phyloP scores from a whole-genome alignment of 64 coral and sea anemone genomes.

The Montipora efflorescens region DNA sequence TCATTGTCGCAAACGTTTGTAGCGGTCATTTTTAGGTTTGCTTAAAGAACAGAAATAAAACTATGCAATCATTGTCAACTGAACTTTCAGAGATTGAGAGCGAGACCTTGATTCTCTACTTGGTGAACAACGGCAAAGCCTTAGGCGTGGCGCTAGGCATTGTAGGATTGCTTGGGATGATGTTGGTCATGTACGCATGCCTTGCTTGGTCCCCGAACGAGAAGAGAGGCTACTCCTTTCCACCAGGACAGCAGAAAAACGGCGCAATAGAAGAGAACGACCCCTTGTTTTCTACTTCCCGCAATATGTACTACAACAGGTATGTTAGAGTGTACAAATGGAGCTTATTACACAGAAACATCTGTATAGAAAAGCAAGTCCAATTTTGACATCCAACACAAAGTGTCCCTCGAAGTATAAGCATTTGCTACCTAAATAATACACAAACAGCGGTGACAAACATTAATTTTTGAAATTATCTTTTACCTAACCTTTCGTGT shows the following conservation, averaged over 20 bases:
- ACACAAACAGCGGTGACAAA: too few relatives aligned
- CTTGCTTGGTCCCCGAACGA: not conserved
- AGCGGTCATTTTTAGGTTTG: too few relatives aligned
- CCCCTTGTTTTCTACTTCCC: not conserved
- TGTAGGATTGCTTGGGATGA: constrained; percentile 21
- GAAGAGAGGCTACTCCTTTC: constrained; percentile 5
- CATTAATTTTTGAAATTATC: too few relatives aligned
- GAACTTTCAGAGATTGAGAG: not conserved
- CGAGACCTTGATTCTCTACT: not conserved
- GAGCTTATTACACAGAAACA: not conserved
- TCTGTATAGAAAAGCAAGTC: too few relatives aligned
- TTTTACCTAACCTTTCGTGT: too few relatives aligned
- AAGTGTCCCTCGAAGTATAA: too few relatives aligned
- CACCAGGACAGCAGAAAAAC: constrained; percentile 16
- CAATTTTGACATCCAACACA: too few relatives aligned
- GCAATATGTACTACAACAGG: constrained; percentile 8
- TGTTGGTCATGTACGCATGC: constrained; percentile 22
- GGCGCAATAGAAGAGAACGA: not conserved
- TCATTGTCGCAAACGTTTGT: too few relatives aligned
- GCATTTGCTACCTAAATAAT: too few relatives aligned
- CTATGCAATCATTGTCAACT: not conserved
- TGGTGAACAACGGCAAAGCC: constrained; percentile 13
- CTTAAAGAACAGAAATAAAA: too few relatives aligned
- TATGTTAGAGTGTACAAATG: not conserved
- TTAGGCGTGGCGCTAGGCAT: constrained; percentile 30